These are phyloP conservation scores for Vidua chalybeata DNA, from an alignment of 2,113 vertebrate species.

Conservation along the genomic window DNA sequence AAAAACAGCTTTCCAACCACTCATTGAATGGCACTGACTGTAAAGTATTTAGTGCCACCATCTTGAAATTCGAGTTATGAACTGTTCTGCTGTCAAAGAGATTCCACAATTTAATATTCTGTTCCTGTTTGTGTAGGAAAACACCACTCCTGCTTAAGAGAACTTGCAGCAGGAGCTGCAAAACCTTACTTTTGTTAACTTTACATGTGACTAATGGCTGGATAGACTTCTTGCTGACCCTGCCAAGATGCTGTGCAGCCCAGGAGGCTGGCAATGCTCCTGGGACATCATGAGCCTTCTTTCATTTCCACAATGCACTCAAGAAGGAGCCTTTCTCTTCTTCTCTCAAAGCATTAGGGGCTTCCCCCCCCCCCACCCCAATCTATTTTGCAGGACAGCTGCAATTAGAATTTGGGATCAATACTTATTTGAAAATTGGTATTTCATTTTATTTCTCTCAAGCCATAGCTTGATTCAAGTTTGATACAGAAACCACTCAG, in stretches of 20 bases:
- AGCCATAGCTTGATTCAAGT: background rate
- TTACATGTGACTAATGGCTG: background rate
- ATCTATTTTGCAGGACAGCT: background rate
- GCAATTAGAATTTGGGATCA: background rate
- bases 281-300: background rate
- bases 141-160: background rate
- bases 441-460: background rate
- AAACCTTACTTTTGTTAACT: background rate
- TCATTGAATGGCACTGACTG: background rate
- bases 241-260: background rate
- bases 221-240: background rate
- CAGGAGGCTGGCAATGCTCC: background rate
- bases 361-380: background rate
- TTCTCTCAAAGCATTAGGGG: background rate
- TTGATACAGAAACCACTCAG: background rate
- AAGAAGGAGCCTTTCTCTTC: background rate
- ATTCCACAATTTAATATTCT: background rate
- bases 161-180: background rate
- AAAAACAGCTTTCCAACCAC: background rate
- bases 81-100: background rate
- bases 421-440: background rate
- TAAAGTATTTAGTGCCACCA: background rate
- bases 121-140: background rate
- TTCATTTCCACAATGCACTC: background rate
- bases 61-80: background rate